phyloP scores from a whole-genome alignment of 2,888 invertebrate species.

The Acleris laterana region DNA sequence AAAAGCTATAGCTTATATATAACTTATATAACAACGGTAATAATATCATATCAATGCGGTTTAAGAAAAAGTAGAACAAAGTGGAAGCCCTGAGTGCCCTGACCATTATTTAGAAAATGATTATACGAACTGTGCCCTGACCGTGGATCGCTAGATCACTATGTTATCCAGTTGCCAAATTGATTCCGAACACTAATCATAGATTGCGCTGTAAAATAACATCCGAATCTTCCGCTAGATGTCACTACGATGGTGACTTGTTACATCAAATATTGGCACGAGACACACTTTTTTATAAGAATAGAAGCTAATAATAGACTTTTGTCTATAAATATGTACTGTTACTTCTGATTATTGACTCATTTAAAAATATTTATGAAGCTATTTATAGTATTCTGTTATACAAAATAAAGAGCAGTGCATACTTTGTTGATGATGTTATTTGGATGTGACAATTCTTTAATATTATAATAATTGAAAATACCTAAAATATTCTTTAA shows the following conservation, averaged over 20 bases:
- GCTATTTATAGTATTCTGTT: background rate
- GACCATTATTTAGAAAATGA: background rate
- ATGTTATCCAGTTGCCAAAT: background rate
- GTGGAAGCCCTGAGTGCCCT: no score
- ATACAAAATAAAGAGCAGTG: no score
- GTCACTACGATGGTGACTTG: conserved; percentile 1
- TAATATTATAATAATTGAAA: no score
- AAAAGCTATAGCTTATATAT: no score
- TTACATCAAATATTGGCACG: conserved; percentile 2
- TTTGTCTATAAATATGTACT: conserved; percentile 7
- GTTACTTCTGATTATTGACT: background rate
- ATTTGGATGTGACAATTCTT: no score
- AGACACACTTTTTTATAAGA: background rate
- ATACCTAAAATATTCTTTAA: no score
- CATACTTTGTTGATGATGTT: no score
- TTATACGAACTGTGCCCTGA: background rate
- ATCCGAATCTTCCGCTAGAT: conserved; percentile 12
- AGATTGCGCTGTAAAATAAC: conserved; percentile 20
- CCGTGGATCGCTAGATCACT: background rate
- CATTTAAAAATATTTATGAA: background rate
- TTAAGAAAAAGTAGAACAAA: background rate
- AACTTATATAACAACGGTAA: no score
- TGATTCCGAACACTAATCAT: background rate
- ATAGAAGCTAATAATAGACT: conserved; percentile 16
- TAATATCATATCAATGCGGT: no score